A percentile compares a stretch with the other conserved stretches of the same genome.
phyloP scores from a whole-genome alignment of 2,888 invertebrate genomes.

The Drosophila nr. fundita region DNA sequence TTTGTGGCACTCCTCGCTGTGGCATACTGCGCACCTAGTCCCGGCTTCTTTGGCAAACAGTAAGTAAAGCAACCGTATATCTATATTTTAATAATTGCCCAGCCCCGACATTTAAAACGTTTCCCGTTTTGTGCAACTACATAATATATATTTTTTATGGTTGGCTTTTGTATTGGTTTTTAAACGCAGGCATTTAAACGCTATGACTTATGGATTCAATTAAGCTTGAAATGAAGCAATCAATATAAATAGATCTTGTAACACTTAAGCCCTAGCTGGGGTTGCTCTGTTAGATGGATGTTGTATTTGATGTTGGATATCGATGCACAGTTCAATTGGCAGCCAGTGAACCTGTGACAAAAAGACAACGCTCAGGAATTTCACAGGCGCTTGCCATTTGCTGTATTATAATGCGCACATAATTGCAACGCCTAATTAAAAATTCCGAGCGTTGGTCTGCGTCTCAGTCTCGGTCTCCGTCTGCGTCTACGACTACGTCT shows the following conservation, averaged over 20 bases:
- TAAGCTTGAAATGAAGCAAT: slow-evolving; percentile 68
- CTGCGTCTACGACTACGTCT: slow-evolving; percentile 15
- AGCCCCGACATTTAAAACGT: slow-evolving; percentile 32
- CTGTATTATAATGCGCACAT: slow-evolving; percentile 73
- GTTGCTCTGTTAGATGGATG: slow-evolving; percentile 1
- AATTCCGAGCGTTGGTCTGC: slow-evolving; percentile 69
- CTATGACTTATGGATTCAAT: slow-evolving; percentile 65
- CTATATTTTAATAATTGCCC: slow-evolving; percentile 1
- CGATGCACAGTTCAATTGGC: slow-evolving; percentile 39
- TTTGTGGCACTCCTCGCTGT: slow-evolving; percentile 79
- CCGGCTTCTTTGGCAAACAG: slow-evolving; percentile 83
- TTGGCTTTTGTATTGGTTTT: slow-evolving; percentile 54
- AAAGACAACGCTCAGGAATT: slow-evolving; percentile 63
- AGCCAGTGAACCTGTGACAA: slow-evolving; percentile 50
- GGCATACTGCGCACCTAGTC: slow-evolving; percentile 80
- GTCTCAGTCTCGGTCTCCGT: slow-evolving; percentile 8
- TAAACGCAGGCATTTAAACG: slow-evolving; percentile 48
- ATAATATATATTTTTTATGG: slow-evolving; percentile 18
- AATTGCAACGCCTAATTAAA: slow-evolving; percentile 68
- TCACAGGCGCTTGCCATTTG: slow-evolving; percentile 59
- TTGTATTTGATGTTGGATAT: slow-evolving; percentile 4
- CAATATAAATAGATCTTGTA: slow-evolving; percentile 54
- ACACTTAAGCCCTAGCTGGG: slow-evolving; percentile 30
- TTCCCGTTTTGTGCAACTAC: slow-evolving; percentile 64
- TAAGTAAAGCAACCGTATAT: slow-evolving; percentile 68